Evolutionary conservation across 2,113 vertebrate genomes (phyloP), one percentile per base, ranked within the genome.

Genomic region (Seriola rivoliana): DNA sequence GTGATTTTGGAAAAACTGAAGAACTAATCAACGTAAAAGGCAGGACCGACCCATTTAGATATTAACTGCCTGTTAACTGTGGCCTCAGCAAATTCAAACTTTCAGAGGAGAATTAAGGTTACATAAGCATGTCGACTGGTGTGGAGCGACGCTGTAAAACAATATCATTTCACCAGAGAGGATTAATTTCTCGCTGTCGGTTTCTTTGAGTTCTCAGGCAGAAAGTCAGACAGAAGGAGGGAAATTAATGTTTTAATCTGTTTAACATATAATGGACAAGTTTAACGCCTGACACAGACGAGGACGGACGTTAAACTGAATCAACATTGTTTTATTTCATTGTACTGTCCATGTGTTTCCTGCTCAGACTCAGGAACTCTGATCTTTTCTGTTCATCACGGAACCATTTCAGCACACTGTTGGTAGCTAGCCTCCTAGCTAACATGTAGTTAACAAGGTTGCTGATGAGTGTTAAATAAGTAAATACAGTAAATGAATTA

Each of bases 1-100:
- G 60, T 78, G 62, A 55, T 65, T 79, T 80, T 66, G 23, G 66
- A 66, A 34, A 75, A 75, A 66, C 4, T 57, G n/a, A 71, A 29
- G n/a, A 81, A 69, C 57, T 32, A 69, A 86, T 82, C 74, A 81
- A 16, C 23, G 69, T 86, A 74, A 86, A 73, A 85, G 72, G 83
- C 46, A 17, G 50, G 1, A 58, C 48, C 5, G 38, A 58, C 40
- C 42, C 54, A 40, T 70, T 62, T 52, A 38, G 78, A 81, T 8
- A 14, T 78, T 78, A 81, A 73, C 57, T 5, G 68, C 5, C 29
- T 19, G 54, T 73, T 72, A 78, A 77, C 60, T 36, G 48, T 9
- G 5, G 64, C 63, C 55, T 42, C 36, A 38, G 77, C 52, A 32
- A 3, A 40, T 23, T 36, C 32, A 54, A 25, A 80, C 46, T 44